Base-by-base conservation (phyloP, 2,797 vertebrate species). In the Ptychobarbus kaznakovi region DNA sequence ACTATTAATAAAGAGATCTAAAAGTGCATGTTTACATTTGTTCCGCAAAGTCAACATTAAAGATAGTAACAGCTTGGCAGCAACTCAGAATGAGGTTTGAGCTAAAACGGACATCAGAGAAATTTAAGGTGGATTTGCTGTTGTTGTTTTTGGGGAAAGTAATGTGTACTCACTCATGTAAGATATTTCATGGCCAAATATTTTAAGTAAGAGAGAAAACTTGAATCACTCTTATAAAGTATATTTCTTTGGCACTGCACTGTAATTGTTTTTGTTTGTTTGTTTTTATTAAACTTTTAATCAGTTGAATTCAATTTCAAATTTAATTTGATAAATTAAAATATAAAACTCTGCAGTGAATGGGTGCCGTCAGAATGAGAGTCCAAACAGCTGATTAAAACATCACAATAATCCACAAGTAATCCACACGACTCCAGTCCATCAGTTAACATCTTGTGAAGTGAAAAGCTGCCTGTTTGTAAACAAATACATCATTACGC, bases 1-100 rank as follows among this genome's bases (percentile, higher is more conserved):
- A 90, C 44, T 73, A 1, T 86, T 80, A 9, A 66, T 68, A 73
- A 84, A 74, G 35, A 40, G 75, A 87, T 89, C 83, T 81, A 12
- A 86, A 72, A 13, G 22, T 12, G 72, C 38, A 66, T 65, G 74
- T 83, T 81, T 81, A 87, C 83, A 74, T 70, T 88, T 91, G 92
- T 88, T 88, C 51, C 22, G 20, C 61, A 80, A 77, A 22, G 66
- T 79, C 81, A 74, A 85, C 81, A 80, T 84, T 89, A 53, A 82
- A 61, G 44, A 80, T 72, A 20, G 38, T 35, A 40, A 49, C 58
- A 38, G 25, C 51, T 81, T 61, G 80, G 80, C 82, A 18, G 73
- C 18, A 18, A 6, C 42, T 73, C 51, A 77, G 18, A 81, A 44
- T 51, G 18, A 83, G 44, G 72, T 80, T 79, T 66, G 70, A 42